These are phyloP conservation scores for Serranus cabrilla DNA, from an alignment of 2,797 vertebrate genomes.

Conservation along the genomic window DNA sequence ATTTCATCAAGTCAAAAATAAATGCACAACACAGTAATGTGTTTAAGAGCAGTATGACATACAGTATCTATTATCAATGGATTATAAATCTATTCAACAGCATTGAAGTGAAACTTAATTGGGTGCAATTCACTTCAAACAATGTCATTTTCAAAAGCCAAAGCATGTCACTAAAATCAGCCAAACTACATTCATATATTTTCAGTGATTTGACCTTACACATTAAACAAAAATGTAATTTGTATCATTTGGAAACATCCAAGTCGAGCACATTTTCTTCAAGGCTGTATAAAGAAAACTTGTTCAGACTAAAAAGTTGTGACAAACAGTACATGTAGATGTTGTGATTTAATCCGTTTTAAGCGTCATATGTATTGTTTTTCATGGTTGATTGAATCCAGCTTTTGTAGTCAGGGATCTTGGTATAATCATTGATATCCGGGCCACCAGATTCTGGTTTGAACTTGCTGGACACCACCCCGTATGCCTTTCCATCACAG, in stretches of 20 bases:
- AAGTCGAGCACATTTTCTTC: background rate
- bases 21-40: background rate
- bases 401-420: conserved; percentile 52
- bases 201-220: background rate
- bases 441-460: fast-evolving
- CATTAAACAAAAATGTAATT: background rate
- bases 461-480: conserved; percentile 64
- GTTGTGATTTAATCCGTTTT: background rate
- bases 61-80: background rate
- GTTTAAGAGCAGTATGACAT: background rate
- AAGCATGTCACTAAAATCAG: too few species aligned
- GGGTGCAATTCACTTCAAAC: too few species aligned
- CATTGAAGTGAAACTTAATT: too few species aligned
- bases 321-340: background rate
- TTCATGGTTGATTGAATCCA: conserved; percentile 60
- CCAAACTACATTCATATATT: background rate
- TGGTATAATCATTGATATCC: conserved; percentile 59
- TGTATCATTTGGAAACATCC: background rate
- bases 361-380: fast-evolving
- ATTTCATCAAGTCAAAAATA: background rate
- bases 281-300: background rate
- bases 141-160: too few species aligned
- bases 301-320: background rate
- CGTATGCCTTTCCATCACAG: conserved; percentile 71
- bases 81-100: background rate